Conservation (phyloP, 2,888 invertebrate species). For the Tromatobia lineatoria region DNA sequence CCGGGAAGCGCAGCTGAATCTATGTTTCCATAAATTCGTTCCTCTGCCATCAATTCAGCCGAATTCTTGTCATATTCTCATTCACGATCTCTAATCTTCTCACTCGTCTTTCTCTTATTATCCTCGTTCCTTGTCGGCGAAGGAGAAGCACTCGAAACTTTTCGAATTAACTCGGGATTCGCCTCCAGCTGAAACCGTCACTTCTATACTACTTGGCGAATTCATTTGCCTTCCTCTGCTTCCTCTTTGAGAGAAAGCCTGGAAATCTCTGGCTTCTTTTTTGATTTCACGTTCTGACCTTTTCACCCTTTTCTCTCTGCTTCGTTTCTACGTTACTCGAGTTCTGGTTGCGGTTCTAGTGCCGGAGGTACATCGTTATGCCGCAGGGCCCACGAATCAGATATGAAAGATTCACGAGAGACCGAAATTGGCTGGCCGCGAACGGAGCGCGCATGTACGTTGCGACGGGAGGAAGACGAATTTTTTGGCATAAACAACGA, state of each 20-base stretch:
- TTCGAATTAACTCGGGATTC: constrained; percentile 60
- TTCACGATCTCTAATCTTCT: constrained; percentile 13
- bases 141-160: constrained; percentile 55
- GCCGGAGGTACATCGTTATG: constrained; percentile 31
- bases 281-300: constrained; percentile 41
- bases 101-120: constrained; percentile 22
- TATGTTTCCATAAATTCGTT: constrained; percentile 1
- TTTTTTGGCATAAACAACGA: constrained; percentile 58
- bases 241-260: background rate
- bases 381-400: constrained; percentile 52
- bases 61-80: constrained; percentile 4
- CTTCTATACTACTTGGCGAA: constrained; percentile 12
- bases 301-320: constrained; percentile 15
- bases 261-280: constrained; percentile 15
- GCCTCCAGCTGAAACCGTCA: constrained; percentile 17
- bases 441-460: background rate
- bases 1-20: background rate
- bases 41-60: background rate
- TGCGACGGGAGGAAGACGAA: constrained; percentile 18
- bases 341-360: background rate
- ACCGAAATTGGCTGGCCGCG: constrained; percentile 46
- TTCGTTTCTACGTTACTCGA: background rate
- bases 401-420: constrained; percentile 64
- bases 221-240: constrained; percentile 23
- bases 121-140: constrained; percentile 1